Evolutionary conservation across 2,888 invertebrate species (phyloP), one percentile per base, ranked within the genome.

Genomic region (Callyntrura guangdongensis): DNA sequence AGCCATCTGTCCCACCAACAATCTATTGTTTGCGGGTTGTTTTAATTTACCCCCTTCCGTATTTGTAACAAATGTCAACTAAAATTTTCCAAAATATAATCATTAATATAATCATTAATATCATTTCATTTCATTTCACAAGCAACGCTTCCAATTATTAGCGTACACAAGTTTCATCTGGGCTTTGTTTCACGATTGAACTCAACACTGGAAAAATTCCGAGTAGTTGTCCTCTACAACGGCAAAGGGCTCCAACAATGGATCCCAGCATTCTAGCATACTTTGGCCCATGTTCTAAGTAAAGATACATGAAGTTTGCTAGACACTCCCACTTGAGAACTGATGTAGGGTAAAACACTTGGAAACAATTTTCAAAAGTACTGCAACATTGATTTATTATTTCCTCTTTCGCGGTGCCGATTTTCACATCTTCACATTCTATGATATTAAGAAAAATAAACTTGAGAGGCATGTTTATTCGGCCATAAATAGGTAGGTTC

Each of bases 331-430:
- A 99, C 95, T 99, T 99, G 83, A 99, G 95, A 85, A 97, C 97
- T 0, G 98, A 97, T 0, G 98, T 99, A 0, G 99, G 99, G 95
- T 98, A 99, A 95, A 99, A 99, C 0, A 98, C 98, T 95, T 99
- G 98, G 94, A 98, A 99, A 94, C 99, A 98, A 2, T 97, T 96
- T 0, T 98, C 97, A 94, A 98, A 98, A 0, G 99, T 98, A 86
- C 97, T 96, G 94, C 99, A 98, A 89, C 98, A 98, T 95, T 99
- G 99, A 84, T 97, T 97, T 86, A 99, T 95, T 92, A 99, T 97
- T 49, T 97, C 96, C 77, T 94, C 94, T 36, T 94, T 89, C 0
- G 89, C 92, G 27, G 89, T 25, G 47, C 67, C 86, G 6, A 90
- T 25, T 14, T 81, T 89, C 4, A 85, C 27, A 79, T 91, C 87